phyloP scores from a whole-genome alignment of 2,888 invertebrate species.

The Monopis laevigella region DNA sequence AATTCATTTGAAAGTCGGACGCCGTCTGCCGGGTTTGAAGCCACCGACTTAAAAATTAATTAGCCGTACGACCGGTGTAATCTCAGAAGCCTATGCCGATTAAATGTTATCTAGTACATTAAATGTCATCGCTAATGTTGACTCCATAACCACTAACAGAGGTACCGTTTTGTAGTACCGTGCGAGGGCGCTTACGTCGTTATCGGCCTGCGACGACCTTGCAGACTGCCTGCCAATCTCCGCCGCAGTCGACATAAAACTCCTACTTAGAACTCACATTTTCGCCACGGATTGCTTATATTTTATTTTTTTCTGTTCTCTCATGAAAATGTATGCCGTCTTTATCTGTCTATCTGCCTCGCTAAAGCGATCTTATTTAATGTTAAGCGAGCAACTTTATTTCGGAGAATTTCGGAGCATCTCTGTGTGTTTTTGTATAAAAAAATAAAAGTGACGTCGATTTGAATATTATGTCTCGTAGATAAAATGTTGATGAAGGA shows the following conservation, averaged over 20 bases:
- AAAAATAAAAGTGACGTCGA: too few species aligned
- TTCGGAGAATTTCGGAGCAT: constrained; percentile 34
- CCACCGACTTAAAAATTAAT: constrained; percentile 66
- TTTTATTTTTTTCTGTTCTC: constrained; percentile 45
- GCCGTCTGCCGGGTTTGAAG: constrained; percentile 36
- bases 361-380: constrained; percentile 55
- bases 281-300: constrained; percentile 39
- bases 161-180: constrained; percentile 32
- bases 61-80: constrained; percentile 65
- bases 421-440: too few species aligned
- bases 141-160: constrained; percentile 30
- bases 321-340: constrained; percentile 50
- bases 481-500: too few species aligned
- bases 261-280: constrained; percentile 41
- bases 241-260: constrained; percentile 36
- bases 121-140: constrained; percentile 37
- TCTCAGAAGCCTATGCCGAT: constrained; percentile 48
- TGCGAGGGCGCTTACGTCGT: constrained; percentile 31
- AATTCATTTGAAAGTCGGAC: constrained; percentile 50
- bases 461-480: too few species aligned
- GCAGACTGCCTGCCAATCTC: constrained; percentile 32
- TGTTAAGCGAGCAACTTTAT: constrained; percentile 47
- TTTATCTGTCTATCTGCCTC: constrained; percentile 50
- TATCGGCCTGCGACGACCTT: constrained; percentile 19
- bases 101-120: constrained; percentile 38